Evolutionary conservation across 2,888 invertebrate genomes (phyloP).

Genomic region (Invenusta paracnida): DNA sequence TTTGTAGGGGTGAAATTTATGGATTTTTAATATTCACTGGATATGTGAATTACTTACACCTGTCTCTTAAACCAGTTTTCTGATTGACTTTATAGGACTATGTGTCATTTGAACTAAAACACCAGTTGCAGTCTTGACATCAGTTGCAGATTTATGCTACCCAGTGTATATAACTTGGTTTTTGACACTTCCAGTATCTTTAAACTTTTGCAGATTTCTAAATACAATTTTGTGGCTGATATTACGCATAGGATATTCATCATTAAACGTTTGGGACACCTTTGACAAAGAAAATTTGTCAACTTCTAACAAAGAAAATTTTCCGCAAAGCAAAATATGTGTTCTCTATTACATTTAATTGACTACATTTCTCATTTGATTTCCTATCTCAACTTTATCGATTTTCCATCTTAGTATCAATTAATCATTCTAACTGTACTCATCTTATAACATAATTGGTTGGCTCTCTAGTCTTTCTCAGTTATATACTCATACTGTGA

Average conservation of each 20-base stretch:
- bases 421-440: too few relatives aligned
- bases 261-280: slow-evolving; percentile 10
- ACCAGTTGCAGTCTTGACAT: neutral
- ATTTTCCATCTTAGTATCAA: too few relatives aligned
- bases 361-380: too few relatives aligned
- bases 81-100: slow-evolving; percentile 18
- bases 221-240: neutral
- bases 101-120: neutral
- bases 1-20: slow-evolving; percentile 32
- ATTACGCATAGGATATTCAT: neutral
- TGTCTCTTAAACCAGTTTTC: neutral
- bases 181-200: slow-evolving; percentile 21
- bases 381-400: too few relatives aligned
- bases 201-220: slow-evolving; percentile 22
- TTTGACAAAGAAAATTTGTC: neutral
- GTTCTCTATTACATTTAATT: too few relatives aligned
- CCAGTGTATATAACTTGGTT: slow-evolving; percentile 6
- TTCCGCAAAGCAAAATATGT: neutral
- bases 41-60: neutral
- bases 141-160: neutral
- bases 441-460: too few relatives aligned
- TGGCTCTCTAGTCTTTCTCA: too few relatives aligned
- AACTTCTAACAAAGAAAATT: neutral
- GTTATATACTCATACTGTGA: too few relatives aligned
- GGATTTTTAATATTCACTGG: slow-evolving; percentile 8